Conservation (phyloP, 2,797 vertebrate genomes). For the Diplodus sargus region DNA sequence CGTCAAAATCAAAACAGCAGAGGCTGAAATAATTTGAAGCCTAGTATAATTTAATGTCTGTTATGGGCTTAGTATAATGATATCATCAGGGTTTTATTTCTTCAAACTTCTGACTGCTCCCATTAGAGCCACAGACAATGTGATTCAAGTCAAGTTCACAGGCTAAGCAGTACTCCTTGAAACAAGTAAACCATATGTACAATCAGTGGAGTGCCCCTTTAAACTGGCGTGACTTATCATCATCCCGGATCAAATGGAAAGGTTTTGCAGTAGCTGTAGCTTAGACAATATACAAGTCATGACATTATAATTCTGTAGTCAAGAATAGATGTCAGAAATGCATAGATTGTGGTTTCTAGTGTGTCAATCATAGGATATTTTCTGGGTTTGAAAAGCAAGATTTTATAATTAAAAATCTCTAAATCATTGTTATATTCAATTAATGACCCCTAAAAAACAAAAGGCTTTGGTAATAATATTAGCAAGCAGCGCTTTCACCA, state of each 20-base stretch:
- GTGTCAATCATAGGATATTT: not conserved
- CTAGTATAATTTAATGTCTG: too few species aligned
- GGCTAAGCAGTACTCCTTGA: not conserved
- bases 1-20: too few species aligned
- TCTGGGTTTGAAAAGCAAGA: not conserved
- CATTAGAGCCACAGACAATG: not conserved
- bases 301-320: not conserved
- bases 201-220: not conserved
- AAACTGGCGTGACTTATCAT: not conserved
- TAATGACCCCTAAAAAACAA: not conserved
- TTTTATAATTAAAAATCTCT: not conserved
- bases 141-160: not conserved
- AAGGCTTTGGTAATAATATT: constrained; percentile 12
- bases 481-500: constrained; percentile 14
- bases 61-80: not conserved
- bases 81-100: not conserved
- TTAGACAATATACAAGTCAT: not conserved
- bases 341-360: not conserved
- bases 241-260: not conserved
- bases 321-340: not conserved
- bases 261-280: not conserved
- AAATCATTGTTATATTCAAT: not conserved
- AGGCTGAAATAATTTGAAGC: not conserved
- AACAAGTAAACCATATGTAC: not conserved
- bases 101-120: not conserved